Evolutionary conservation across 2,888 invertebrate species (phyloP).

Genomic region (Oxystoma pomonae): DNA sequence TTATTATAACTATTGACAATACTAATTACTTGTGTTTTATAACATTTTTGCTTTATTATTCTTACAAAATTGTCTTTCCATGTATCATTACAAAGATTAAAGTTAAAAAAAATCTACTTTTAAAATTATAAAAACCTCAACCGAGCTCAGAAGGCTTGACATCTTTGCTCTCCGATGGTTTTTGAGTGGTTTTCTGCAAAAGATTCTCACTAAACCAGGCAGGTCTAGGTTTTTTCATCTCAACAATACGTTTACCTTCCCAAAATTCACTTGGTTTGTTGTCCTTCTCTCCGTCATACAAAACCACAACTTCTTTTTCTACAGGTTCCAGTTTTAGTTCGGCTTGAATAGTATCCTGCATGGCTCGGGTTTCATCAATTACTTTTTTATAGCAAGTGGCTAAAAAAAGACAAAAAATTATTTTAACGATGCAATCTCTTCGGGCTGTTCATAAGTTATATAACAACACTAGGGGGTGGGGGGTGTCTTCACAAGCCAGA

Average conservation of each 20-base stretch:
- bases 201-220: slow-evolving; percentile 86
- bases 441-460: too few species aligned
- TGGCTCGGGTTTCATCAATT: slow-evolving; percentile 72
- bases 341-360: slow-evolving; percentile 71
- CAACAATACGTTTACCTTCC: slow-evolving; percentile 77
- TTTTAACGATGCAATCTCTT: too few species aligned
- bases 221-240: slow-evolving; percentile 81
- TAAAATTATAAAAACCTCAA: too few species aligned
- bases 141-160: slow-evolving; percentile 71
- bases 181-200: slow-evolving; percentile 71
- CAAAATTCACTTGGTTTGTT: slow-evolving; percentile 58
- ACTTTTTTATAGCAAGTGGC: slow-evolving; percentile 83
- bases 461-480: too few species aligned
- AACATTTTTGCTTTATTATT: too few species aligned
- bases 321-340: slow-evolving; percentile 68
- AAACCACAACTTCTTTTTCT: slow-evolving; percentile 79
- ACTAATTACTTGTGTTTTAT: too few species aligned
- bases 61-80: too few species aligned
- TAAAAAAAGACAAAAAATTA: slow-evolving; percentile 52
- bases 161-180: slow-evolving; percentile 64
- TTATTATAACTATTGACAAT: too few species aligned
- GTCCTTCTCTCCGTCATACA: slow-evolving; percentile 79
- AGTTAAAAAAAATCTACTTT: too few species aligned
- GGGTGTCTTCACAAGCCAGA: too few species aligned
- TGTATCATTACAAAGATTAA: too few species aligned